Conservation (phyloP, 2,888 invertebrate species). For the Creontiades dilutus region DNA sequence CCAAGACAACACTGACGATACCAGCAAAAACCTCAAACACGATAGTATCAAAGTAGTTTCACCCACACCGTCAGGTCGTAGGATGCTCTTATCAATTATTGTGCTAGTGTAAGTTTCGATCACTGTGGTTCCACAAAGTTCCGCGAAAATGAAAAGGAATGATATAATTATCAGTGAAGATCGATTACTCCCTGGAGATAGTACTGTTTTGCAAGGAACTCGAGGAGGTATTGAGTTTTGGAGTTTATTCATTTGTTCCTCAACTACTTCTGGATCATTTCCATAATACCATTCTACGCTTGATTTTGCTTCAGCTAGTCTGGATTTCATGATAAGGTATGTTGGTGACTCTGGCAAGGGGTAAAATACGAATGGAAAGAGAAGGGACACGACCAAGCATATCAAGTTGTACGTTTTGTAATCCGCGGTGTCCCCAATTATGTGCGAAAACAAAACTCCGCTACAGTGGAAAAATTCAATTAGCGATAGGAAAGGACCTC, state of each 20-base stretch:
- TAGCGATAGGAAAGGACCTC: conserved; percentile 40
- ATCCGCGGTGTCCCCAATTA: not conserved
- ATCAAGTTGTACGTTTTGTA: conserved; percentile 4
- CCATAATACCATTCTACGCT: conserved; percentile 59
- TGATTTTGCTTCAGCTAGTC: conserved; percentile 26
- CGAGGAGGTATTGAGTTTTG: not conserved
- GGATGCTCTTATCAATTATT: not conserved
- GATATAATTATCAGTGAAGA: not conserved
- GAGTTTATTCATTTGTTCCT: conserved; percentile 34
- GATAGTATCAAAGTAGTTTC: conserved; percentile 18
- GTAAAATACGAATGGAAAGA: not conserved
- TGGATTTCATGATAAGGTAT: conserved; percentile 19
- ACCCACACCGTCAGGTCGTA: not conserved
- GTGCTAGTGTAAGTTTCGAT: conserved; percentile 31
- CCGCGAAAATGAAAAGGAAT: not conserved
- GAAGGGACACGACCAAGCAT: conserved; percentile 21
- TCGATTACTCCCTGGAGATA: not conserved
- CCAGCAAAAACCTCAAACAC: conserved; percentile 50
- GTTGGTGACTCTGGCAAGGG: conserved; percentile 49
- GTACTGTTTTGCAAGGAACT: not conserved
- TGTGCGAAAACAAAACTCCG: conserved; percentile 26
- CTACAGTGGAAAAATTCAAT: conserved; percentile 38
- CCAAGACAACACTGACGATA: not conserved
- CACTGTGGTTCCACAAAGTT: conserved; percentile 42
- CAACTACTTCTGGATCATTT: conserved; percentile 18